Percentiles rank a stretch among this genome's conserved stretches.
Evolutionary conservation across 2,113 vertebrate species (phyloP).

Genomic region (Albula goreensis): DNA sequence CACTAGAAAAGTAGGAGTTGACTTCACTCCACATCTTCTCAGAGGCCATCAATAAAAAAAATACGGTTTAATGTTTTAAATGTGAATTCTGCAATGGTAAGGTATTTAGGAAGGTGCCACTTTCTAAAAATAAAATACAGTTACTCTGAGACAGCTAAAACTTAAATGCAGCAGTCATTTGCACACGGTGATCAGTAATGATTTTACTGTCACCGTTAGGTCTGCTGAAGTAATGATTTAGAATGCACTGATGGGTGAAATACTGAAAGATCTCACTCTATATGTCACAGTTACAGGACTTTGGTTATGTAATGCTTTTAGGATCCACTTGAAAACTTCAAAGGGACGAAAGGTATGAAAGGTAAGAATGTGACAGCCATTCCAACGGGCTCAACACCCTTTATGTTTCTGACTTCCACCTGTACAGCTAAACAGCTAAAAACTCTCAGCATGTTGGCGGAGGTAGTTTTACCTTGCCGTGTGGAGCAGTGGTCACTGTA

Average conservation of each 20-base stretch:
- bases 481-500: no score
- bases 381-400: not conserved
- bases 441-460: no score
- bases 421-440: slow-evolving; percentile 1
- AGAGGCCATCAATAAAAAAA: not conserved
- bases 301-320: not conserved
- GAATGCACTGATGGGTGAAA: no score
- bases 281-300: not conserved
- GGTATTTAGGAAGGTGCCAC: no score
- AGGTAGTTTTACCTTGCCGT: not conserved
- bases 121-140: no score
- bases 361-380: not conserved
- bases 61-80: not conserved
- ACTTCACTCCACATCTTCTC: not conserved
- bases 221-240: no score
- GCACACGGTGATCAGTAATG: no score
- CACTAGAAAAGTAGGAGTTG: no score
- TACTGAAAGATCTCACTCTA: not conserved
- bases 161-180: no score
- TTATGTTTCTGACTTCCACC: not conserved
- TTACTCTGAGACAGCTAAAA: no score
- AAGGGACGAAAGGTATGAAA: not conserved
- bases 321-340: not conserved
- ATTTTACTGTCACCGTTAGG: no score
- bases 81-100: no score